Percentiles rank a stretch among this genome's conserved stretches.
phyloP scores from a whole-genome alignment of 2,888 invertebrate genomes.

The Apamea anceps region DNA sequence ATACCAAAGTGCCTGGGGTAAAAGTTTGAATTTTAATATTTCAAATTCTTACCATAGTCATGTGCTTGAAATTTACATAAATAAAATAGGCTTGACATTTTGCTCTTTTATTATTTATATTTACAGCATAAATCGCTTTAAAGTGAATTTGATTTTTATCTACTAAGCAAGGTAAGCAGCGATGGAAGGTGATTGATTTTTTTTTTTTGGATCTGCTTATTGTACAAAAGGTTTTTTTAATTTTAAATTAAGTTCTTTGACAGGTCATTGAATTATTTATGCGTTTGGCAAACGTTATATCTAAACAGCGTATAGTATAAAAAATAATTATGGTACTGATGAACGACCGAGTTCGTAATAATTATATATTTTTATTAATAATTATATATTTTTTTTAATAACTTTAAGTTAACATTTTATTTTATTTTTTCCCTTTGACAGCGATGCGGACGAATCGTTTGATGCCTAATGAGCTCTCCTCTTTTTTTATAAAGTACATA shows the following conservation, averaged over 20 bases:
- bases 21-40: conserved; percentile 8
- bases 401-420: neutral
- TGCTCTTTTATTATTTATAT: conserved; percentile 25
- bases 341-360: neutral
- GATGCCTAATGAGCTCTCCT: neutral
- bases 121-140: conserved; percentile 15
- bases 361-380: neutral
- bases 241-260: neutral
- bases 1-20: neutral
- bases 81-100: conserved; percentile 21
- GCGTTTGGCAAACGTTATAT: neutral
- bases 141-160: conserved; percentile 14
- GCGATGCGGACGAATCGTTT: neutral
- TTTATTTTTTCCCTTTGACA: neutral
- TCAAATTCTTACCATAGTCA: conserved; percentile 15
- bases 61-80: conserved; percentile 31
- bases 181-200: conserved; percentile 1
- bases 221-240: neutral
- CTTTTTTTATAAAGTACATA: neutral
- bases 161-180: neutral
- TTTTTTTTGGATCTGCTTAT: neutral
- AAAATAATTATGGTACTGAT: neutral
- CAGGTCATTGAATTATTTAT: neutral
- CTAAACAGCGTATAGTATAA: neutral
- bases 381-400: neutral